Evolutionary conservation across 1,140 invertebrate species (phyloP).

Genomic region (Choristoneura fumiferana): DNA sequence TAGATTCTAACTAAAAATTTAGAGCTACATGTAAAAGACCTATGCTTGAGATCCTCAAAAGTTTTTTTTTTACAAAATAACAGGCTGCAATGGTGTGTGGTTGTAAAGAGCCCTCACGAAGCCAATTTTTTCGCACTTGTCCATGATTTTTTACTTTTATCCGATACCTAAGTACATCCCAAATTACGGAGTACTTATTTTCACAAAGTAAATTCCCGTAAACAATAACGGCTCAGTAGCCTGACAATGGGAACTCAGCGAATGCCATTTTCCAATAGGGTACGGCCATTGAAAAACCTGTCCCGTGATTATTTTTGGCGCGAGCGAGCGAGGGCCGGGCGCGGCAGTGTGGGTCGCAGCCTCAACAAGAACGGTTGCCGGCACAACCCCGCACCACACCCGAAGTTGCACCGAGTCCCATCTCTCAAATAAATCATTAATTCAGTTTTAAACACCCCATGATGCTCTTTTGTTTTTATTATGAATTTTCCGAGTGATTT

Average conservation of each 20-base stretch:
- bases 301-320: constrained; percentile 73
- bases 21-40: too few relatives aligned
- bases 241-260: constrained; percentile 54
- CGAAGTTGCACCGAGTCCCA: constrained; percentile 10
- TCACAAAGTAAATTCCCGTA: too few relatives aligned
- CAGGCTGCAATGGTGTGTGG: too few relatives aligned
- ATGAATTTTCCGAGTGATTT: neutral
- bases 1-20: too few relatives aligned
- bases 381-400: constrained; percentile 21
- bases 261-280: constrained; percentile 69
- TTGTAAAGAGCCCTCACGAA: too few relatives aligned
- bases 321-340: constrained; percentile 59
- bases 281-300: constrained; percentile 55
- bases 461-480: neutral
- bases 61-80: too few relatives aligned
- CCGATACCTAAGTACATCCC: too few relatives aligned
- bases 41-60: too few relatives aligned
- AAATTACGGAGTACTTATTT: too few relatives aligned
- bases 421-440: neutral
- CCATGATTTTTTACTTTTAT: too few relatives aligned
- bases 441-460: neutral
- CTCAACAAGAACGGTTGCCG: constrained; percentile 69
- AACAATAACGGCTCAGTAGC: constrained; percentile 19
- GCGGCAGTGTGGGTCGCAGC: constrained; percentile 67
- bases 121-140: too few relatives aligned